Percentiles rank a stretch among this genome's conserved stretches.
Evolutionary conservation across 2,888 invertebrate genomes (phyloP).

Genomic region (Catonia carolina): DNA sequence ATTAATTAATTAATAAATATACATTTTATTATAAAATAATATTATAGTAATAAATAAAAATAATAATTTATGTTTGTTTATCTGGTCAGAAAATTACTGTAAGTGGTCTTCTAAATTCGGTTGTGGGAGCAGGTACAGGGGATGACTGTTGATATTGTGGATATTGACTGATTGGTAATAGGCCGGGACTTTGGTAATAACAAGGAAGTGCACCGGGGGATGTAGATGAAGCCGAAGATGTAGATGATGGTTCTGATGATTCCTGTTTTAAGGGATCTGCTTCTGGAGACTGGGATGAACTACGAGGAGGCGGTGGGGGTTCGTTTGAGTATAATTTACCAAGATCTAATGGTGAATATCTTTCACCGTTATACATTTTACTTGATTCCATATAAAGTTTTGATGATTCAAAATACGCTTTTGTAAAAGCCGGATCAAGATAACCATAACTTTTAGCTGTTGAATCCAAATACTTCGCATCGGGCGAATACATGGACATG

Average conservation of each 20-base stretch:
- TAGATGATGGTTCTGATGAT: conserved; percentile 24
- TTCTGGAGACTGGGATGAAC: conserved; percentile 23
- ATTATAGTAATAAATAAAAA: neutral
- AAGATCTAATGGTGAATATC: conserved; percentile 56
- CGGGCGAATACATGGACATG: conserved; percentile 61
- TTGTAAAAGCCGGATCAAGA: conserved; percentile 60
- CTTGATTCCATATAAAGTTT: conserved; percentile 64
- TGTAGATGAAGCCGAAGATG: conserved; percentile 33
- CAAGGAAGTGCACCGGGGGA: conserved; percentile 24
- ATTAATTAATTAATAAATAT: too few species aligned
- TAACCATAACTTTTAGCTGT: conserved; percentile 52
- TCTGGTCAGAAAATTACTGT: conserved; percentile 80
- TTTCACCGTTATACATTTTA: conserved; percentile 39
- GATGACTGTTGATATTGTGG: conserved; percentile 50
- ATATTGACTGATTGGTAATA: conserved; percentile 56
- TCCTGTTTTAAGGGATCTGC: conserved; percentile 15
- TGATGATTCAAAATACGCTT: conserved; percentile 62
- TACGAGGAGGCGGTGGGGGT: conserved; percentile 40
- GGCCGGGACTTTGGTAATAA: conserved; percentile 42
- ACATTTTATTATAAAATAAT: too few species aligned
- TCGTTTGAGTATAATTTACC: conserved; percentile 60
- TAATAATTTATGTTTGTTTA: conserved; percentile 21
- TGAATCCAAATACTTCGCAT: conserved; percentile 58
- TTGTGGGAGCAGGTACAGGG: conserved; percentile 46
- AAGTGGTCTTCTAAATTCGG: conserved; percentile 65